phyloP scores from a whole-genome alignment of 2,888 invertebrate genomes.

The Spilarctia lutea region DNA sequence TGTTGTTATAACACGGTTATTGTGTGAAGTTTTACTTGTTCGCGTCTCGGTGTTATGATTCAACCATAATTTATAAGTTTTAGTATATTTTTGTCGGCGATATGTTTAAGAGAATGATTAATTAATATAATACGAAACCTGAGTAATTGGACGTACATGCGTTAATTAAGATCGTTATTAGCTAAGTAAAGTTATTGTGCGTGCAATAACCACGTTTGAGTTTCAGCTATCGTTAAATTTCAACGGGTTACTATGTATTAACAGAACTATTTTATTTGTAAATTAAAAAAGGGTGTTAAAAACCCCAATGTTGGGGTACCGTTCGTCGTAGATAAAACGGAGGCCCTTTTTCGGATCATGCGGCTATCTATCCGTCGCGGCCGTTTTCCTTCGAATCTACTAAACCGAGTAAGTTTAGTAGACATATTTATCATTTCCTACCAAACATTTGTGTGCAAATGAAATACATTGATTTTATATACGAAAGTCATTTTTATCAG shows the following conservation, averaged over 20 bases:
- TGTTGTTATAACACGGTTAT: slow-evolving; percentile 11
- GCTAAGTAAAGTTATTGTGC: slow-evolving; percentile 25
- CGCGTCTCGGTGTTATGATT: slow-evolving; percentile 28
- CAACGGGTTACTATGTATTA: not conserved
- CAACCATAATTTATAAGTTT: slow-evolving; percentile 22
- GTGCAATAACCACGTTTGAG: slow-evolving; percentile 16
- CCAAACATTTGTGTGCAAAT: not conserved
- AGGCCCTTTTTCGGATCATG: not conserved
- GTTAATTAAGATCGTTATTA: slow-evolving; percentile 37
- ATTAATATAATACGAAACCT: slow-evolving; percentile 34
- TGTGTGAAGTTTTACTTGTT: slow-evolving; percentile 27
- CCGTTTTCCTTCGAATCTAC: not conserved
- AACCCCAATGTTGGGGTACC: not conserved
- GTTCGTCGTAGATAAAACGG: not conserved
- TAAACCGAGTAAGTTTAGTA: not conserved
- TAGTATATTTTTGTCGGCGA: slow-evolving; percentile 26
- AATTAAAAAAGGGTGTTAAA: not conserved
- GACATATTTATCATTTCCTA: not conserved
- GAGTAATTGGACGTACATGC: slow-evolving; percentile 31
- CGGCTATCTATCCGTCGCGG: not conserved
- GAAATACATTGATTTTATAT: no score
- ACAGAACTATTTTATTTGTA: not conserved
- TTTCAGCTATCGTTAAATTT: slow-evolving; percentile 3
- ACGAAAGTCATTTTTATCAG: no score
- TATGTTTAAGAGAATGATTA: slow-evolving; percentile 42